phyloP scores from a whole-genome alignment of 2,113 vertebrate genomes.

The Meles meles region DNA sequence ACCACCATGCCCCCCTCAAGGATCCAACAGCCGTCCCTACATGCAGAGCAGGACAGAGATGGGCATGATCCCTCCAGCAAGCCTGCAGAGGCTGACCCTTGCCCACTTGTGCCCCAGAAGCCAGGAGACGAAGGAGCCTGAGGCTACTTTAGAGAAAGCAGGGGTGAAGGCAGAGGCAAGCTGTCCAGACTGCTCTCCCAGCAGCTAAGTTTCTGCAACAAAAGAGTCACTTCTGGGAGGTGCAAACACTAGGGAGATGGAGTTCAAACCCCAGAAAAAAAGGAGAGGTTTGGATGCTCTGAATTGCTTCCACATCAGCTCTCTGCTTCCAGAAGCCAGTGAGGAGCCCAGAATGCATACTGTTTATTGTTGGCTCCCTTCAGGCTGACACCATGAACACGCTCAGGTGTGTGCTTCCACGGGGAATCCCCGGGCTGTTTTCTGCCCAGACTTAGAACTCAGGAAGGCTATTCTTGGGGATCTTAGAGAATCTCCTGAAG shows the following conservation, averaged over 20 bases:
- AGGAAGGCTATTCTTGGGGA: not conserved
- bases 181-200: not conserved
- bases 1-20: accelerated
- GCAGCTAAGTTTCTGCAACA: accelerated
- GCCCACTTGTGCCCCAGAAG: not conserved
- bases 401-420: accelerated
- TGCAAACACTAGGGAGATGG: accelerated
- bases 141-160: accelerated
- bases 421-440: not conserved
- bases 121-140: not conserved
- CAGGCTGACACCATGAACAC: accelerated
- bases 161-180: not conserved
- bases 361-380: not conserved
- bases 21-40: not conserved
- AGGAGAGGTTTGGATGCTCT: accelerated
- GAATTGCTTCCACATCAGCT: accelerated
- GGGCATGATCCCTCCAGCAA: accelerated
- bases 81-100: accelerated
- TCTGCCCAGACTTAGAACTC: accelerated
- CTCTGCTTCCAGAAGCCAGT: not conserved
- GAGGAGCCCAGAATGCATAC: accelerated
- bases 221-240: too few species aligned
- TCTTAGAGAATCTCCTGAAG: not conserved
- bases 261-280: not conserved
- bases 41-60: not conserved